Base-by-base conservation (phyloP, 2,797 vertebrate species). In the Triplophysa yarkandensis region DNA sequence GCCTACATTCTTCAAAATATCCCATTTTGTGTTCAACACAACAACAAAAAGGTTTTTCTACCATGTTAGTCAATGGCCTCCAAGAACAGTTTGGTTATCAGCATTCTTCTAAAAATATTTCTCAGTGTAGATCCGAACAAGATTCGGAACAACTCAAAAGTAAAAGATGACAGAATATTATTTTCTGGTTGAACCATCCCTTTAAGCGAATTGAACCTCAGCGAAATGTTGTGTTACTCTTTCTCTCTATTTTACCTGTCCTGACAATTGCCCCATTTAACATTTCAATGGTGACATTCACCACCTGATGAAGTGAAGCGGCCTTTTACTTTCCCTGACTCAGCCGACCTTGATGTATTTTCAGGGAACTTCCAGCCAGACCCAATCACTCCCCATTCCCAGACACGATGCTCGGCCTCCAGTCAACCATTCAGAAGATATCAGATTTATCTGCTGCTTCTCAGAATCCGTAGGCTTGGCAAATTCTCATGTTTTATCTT, bases 371-470 rank as follows among this genome's bases (percentile, higher is more conserved):
- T 75, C 27, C 23, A 39, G 64, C 64, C 54, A 28, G 32, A 17
- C 32, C 41, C 16, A n/a, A 65, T 32, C 28, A 66, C 27, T 30
- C 55, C 36, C 27, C 6, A 16, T 39, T 43, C 55, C 64, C 41
- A 43, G 30, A 44, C 52, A 43, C 46, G 36, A 30, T n/a, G 16
- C 7, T 16, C 27, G 74, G 65, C 68, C 19, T 66, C 52, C 28
- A 78, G 55, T 48, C 71, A 36, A 32, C 48, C 25, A 19, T 30
- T 44, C 61, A 64, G 73, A 78, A 77, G 60, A 62, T 71, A 80
- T 65, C 36, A 1, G 58, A 78, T 77, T 76, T 63, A 68, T 80
- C 62, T 61, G 77, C 41, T 46, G 39, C 48, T 25, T 75, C 50
- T 72, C 34, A 64, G 21, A 44, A 55, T 60, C 23, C 60, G 36